Evolutionary conservation across 2,888 invertebrate species (phyloP), one percentile per base, ranked within the genome.

Genomic region (Deilephila porcellus): DNA sequence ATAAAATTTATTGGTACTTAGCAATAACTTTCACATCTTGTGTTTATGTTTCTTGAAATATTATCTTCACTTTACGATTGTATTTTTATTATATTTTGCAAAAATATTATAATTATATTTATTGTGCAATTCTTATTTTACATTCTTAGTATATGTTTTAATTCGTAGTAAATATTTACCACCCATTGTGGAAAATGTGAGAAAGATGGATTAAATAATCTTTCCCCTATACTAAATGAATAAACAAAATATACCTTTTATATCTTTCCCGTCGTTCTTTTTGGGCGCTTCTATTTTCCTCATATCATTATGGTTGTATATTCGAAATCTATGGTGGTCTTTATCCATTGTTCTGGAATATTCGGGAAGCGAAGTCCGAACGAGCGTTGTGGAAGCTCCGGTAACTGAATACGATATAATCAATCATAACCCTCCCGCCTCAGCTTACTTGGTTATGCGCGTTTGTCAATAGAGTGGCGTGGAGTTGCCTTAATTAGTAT

Each of bases 361-460:
- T 37, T 25, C 53, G 29, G 62, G 72, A 74, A 74, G 74, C 72
- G 62, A 29, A 76, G 72, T 64, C 75, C 71, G 80, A 82, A 82
- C 80, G 81, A 85, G 86, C 78, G 80, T 79, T 77, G 81, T 88
- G 86, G 87, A 88, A 88, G 88, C 86, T 85, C 82, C 83, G 81
- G 85, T 86, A 87, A 89, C 86, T 87, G 88, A 92, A 91, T 88
- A 90, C 87, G 83, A 85, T 85, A 90, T 90, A 91, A 94, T 94
- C 93, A 93, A 93, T 94, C 93, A 93, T 92, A 87, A 84, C 83
- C 84, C 85, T 81, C 86, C 90, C 88, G 85, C 83, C 89, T 89
- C 86, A 78, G 85, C 87, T 90, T 91, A 90, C 90, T 91, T 86
- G 83, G 88, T 88, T 90, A 90, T 91, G 89, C 87, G 86, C 84